Evolutionary conservation across 1,140 invertebrate species (phyloP), one percentile per base, ranked within the genome.

Genomic region (Drosophila gunungcola): DNA sequence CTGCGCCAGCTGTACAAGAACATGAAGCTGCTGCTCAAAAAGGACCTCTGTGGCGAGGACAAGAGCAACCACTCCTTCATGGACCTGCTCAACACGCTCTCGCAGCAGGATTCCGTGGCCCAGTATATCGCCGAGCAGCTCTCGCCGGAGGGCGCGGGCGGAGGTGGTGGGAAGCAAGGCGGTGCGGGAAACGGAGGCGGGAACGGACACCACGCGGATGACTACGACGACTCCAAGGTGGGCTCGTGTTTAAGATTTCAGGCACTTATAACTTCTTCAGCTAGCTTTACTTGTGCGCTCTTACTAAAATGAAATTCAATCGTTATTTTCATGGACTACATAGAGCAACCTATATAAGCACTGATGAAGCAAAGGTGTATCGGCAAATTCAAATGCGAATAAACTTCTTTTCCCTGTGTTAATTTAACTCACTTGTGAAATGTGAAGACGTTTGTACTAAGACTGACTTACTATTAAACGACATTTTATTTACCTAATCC

Each of bases 1-100:
- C 65, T 92, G 38, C 85, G 91, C 9, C 91, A 92, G 54, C 64
- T 92, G 2, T 92, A 92, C 51, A 92, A 92, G 60, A 92, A 92
- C 51, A 92, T 92, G 91, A 92, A 92, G 74, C 54, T 92, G 16
- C 69, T 92, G 61, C 73, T 92, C 3, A 92, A 92, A 42, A 92
- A 92, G 81, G 91, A 92, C 58, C 75, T 92, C 5, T 91, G 91
- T 21, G 90, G 83, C 57, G 91, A 92, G 56, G 86, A 91, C 32
- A 90, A 90, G 51, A 76, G 77, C 49, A 91, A 91, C 61, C 80
- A 81, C 21, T 77, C 79, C 11, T 92, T 92, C 46, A 79, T 92
- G 77, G 91, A 92, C 60, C 64, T 92, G 21, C 73, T 92, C 3
- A 91, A 92, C 42, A 86, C 91, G n/a, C 58, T 92, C 2, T 85